Percentiles rank a stretch among this genome's conserved stretches.
Evolutionary conservation across 2,888 invertebrate species (phyloP).

Genomic region (Acronicta aceris): DNA sequence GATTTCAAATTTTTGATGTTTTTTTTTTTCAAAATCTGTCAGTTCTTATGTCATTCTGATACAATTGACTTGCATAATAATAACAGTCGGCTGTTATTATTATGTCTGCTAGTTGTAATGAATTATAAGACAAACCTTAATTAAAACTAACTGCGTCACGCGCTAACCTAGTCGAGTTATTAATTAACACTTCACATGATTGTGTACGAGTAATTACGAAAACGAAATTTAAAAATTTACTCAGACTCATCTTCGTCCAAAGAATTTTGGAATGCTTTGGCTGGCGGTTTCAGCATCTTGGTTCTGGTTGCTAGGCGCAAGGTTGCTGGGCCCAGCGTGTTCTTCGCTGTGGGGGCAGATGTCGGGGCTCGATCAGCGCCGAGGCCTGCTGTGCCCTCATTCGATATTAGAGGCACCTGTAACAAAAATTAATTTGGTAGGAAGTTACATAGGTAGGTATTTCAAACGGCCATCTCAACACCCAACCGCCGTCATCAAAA

Average conservation of each 20-base stretch:
- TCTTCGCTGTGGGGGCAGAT: conserved; percentile 60
- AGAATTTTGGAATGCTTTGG: conserved; percentile 76
- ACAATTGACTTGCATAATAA: too few relatives aligned
- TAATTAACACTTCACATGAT: too few relatives aligned
- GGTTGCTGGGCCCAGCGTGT: conserved; percentile 74
- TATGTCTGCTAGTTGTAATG: too few relatives aligned
- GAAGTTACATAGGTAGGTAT: too few relatives aligned
- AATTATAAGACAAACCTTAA: too few relatives aligned
- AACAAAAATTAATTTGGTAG: conserved; percentile 57
- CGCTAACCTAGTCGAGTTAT: background rate
- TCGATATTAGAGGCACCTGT: conserved; percentile 90
- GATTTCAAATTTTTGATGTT: too few relatives aligned
- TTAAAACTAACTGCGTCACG: too few relatives aligned
- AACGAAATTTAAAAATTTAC: conserved; percentile 33
- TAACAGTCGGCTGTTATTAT: too few relatives aligned
- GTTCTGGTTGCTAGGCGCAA: conserved; percentile 75
- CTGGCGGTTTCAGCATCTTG: conserved; percentile 81
- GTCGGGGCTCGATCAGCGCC: conserved; percentile 79
- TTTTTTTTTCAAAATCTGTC: too few relatives aligned
- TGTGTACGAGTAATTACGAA: background rate
- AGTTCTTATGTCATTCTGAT: too few relatives aligned
- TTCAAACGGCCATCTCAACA: too few relatives aligned
- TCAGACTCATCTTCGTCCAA: conserved; percentile 72
- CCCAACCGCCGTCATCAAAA: too few relatives aligned
- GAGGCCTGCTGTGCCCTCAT: conserved; percentile 90